Conservation (phyloP, 1,140 invertebrate species). For the Leptonema lineaticorne region DNA sequence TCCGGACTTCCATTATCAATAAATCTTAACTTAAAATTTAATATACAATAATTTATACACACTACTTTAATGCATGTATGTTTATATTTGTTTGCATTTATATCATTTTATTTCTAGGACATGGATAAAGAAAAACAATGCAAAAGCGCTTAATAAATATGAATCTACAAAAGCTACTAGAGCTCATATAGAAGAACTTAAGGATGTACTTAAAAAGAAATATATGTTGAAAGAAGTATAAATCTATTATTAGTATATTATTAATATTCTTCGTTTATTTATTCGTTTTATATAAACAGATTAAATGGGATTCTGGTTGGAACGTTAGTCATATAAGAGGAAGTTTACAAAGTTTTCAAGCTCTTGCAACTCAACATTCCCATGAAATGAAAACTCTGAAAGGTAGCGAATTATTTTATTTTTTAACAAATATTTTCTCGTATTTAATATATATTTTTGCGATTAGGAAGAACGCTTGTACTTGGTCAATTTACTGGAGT, state of each 20-base stretch:
- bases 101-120: constrained; percentile 49
- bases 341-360: constrained; percentile 74
- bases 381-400: constrained; percentile 66
- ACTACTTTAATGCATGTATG: background rate
- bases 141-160: constrained; percentile 60
- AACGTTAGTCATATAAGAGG: constrained; percentile 84
- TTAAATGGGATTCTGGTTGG: constrained; percentile 78
- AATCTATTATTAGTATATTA: constrained; percentile 42
- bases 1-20: no score
- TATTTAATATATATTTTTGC: background rate
- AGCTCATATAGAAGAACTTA: constrained; percentile 64
- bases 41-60: background rate
- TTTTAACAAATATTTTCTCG: background rate
- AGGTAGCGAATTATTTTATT: constrained; percentile 46
- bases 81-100: background rate
- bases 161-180: constrained; percentile 61
- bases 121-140: constrained; percentile 66
- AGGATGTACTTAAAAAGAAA: constrained; percentile 54
- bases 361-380: constrained; percentile 70
- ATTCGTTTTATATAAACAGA: constrained; percentile 41
- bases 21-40: background rate
- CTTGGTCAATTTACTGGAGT: constrained; percentile 88
- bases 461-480: constrained; percentile 68
- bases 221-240: constrained; percentile 61
- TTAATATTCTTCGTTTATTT: background rate